Conservation (phyloP, 92 coral and sea anemone genomes). For the Phenganax stokvisi region DNA sequence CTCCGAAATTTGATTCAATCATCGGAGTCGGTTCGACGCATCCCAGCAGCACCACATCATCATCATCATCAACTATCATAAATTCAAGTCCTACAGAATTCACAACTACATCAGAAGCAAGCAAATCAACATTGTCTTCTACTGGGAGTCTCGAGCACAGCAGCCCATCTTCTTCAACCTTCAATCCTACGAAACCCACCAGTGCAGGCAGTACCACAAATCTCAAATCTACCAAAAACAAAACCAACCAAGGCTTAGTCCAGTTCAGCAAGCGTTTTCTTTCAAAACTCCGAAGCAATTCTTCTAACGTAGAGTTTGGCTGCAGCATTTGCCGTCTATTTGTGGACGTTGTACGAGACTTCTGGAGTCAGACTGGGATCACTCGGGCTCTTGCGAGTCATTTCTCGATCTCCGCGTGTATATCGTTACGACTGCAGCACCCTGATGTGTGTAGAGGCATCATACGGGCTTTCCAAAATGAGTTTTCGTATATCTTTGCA, state of each 20-base stretch:
- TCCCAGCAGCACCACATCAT: no score
- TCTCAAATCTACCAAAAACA: neutral
- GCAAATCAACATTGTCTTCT: no score
- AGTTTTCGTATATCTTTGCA: conserved; percentile 69
- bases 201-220: neutral
- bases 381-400: neutral
- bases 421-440: conserved; percentile 47
- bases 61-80: no score
- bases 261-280: neutral
- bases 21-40: no score
- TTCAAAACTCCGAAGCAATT: neutral
- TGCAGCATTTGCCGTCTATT: neutral
- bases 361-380: conserved; percentile 3
- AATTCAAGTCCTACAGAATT: no score
- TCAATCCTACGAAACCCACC: no score
- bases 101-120: no score
- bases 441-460: conserved; percentile 59
- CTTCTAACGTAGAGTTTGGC: neutral
- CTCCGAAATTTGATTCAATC: no score
- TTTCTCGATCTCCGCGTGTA: neutral
- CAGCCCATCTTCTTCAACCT: no score
- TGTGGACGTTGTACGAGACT: neutral
- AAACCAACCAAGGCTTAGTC: neutral
- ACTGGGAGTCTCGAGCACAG: no score
- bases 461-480: conserved; percentile 56